Conservation (phyloP, 2,113 vertebrate species). For the Caracal caracal region DNA sequence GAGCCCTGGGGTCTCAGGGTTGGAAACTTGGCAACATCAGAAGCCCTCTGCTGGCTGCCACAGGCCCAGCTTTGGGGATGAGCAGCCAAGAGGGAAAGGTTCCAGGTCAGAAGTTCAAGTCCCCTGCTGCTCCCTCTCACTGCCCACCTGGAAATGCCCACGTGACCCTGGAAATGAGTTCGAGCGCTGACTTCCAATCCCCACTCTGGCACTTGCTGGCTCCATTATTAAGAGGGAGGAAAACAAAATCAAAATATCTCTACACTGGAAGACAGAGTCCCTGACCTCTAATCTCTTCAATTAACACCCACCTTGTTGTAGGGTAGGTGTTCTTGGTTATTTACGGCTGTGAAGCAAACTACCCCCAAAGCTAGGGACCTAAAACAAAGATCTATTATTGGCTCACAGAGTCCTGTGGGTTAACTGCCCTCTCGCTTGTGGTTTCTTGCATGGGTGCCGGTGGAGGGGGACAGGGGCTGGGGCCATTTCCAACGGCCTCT, state of each 20-base stretch:
- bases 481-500: neutral
- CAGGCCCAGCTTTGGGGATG: neutral
- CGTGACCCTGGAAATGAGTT: neutral
- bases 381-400: neutral
- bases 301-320: neutral
- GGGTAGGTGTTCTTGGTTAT: neutral
- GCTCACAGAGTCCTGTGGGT: neutral
- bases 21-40: neutral
- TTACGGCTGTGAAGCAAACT: neutral
- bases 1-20: neutral
- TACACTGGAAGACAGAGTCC: neutral
- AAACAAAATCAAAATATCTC: neutral
- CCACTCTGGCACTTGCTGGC: neutral
- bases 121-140: neutral
- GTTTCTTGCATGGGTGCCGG: neutral
- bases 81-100: fast-evolving
- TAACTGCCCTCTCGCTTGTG: neutral
- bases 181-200: neutral
- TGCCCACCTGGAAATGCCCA: neutral
- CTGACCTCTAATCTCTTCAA: neutral
- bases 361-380: neutral
- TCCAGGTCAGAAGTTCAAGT: neutral
- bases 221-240: neutral
- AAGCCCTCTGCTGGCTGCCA: neutral
- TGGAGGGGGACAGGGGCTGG: neutral